These are phyloP conservation scores for Enteromius unitaeniatus DNA, from an alignment of 2,797 vertebrate genomes.

Conservation along the genomic window DNA sequence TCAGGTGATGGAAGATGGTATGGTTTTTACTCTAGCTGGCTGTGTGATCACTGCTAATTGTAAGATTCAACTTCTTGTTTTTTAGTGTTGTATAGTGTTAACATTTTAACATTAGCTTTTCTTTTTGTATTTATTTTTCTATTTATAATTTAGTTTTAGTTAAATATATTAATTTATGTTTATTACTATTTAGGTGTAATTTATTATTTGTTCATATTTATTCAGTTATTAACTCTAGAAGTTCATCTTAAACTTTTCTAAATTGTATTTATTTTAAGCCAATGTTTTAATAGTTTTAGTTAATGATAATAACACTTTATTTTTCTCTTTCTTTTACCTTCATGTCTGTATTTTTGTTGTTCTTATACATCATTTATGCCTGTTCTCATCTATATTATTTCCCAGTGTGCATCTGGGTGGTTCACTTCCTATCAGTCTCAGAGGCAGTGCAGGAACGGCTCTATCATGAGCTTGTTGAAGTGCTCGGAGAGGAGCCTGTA, in stretches of 20 bases:
- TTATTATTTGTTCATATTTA: not conserved
- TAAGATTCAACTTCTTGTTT: constrained; percentile 73
- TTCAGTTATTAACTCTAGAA: not conserved
- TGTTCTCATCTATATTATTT: constrained; percentile 21
- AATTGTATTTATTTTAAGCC: no score
- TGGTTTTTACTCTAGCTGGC: constrained; percentile 95
- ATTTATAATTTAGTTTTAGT: not conserved
- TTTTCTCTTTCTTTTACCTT: not conserved
- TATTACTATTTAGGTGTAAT: not conserved
- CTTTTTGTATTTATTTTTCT: not conserved
- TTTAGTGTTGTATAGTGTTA: not conserved
- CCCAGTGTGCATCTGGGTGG: constrained; percentile 93
- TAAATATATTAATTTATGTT: not conserved
- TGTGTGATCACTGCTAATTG: constrained; percentile 92
- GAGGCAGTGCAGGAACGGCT: constrained; percentile 90
- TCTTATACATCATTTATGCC: not conserved
- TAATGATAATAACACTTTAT: not conserved
- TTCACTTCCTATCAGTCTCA: constrained; percentile 90
- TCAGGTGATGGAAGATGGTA: constrained; percentile 93
- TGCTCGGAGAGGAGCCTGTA: constrained; percentile 87
- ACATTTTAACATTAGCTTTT: not conserved
- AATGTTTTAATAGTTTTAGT: not conserved
- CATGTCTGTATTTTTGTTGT: not conserved
- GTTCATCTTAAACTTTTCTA: not conserved
- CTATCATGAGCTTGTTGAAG: constrained; percentile 81